These are phyloP conservation scores for Dryobates pubescens DNA, from an alignment of 2,797 vertebrate species.

Conservation along the genomic window DNA sequence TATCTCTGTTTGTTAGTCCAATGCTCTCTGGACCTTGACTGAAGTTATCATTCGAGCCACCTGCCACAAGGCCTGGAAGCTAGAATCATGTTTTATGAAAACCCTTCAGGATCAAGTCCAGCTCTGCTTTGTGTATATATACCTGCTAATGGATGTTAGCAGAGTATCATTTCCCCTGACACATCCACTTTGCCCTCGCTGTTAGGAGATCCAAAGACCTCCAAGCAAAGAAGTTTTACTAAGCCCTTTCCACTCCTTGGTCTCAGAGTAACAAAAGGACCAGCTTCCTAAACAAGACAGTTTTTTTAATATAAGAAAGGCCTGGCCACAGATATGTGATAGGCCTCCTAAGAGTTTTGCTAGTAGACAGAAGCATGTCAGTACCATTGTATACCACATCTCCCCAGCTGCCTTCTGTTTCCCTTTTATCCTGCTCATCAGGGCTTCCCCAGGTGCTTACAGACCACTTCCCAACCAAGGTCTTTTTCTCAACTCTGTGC, in stretches of 20 bases:
- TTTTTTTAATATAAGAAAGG: background rate
- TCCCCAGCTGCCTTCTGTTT: background rate
- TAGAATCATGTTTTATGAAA: background rate
- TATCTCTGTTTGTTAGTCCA: background rate
- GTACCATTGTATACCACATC: background rate
- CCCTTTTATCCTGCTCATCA: background rate
- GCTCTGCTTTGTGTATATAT: background rate
- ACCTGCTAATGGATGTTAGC: background rate
- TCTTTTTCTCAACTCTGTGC: background rate
- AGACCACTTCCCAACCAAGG: background rate
- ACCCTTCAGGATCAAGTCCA: background rate
- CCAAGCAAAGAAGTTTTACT: background rate
- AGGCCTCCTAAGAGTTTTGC: background rate
- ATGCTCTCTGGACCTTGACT: background rate
- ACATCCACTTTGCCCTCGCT: rapidly evolving
- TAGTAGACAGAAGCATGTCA: background rate
- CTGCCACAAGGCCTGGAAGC: background rate
- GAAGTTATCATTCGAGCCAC: background rate
- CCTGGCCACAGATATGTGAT: background rate
- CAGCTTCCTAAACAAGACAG: background rate
- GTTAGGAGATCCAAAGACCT: background rate
- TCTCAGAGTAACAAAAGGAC: background rate
- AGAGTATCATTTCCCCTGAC: background rate
- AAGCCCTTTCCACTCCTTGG: background rate
- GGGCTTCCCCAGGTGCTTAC: background rate